Evolutionary conservation across 2,113 vertebrate genomes (phyloP).

Genomic region (Gavialis gangeticus): DNA sequence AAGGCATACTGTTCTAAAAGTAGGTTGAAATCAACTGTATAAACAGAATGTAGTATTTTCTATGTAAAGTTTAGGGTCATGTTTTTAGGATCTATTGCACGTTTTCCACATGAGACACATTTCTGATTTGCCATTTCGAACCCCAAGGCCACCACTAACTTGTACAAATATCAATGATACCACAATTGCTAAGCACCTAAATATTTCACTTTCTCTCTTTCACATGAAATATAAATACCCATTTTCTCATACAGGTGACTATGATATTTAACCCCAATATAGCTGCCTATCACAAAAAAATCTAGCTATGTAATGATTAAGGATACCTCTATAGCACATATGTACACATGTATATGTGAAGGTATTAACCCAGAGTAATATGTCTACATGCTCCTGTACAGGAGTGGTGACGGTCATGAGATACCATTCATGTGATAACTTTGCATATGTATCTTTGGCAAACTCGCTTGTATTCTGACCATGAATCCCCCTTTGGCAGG

Average conservation of each 20-base stretch:
- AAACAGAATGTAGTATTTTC: background rate
- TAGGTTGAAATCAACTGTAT: background rate
- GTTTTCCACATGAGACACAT: background rate
- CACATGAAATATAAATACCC: rapidly evolving
- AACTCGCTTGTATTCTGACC: background rate
- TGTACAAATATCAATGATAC: background rate
- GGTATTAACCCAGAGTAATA: background rate
- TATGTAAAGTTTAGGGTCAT: background rate
- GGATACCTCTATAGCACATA: rapidly evolving
- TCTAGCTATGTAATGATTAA: background rate
- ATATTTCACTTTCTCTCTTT: background rate
- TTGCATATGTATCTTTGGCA: background rate
- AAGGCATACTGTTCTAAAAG: background rate
- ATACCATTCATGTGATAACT: background rate
- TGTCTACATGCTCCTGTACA: background rate
- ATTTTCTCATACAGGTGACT: rapidly evolving
- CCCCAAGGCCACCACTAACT: background rate
- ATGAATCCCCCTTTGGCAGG: background rate
- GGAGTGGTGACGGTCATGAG: background rate
- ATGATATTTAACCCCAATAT: background rate
- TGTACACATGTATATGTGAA: background rate
- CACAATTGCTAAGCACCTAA: background rate
- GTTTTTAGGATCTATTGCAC: background rate
- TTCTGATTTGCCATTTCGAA: background rate
- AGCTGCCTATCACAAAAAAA: background rate